A percentile compares a stretch with the other conserved stretches of the same genome.
Evolutionary conservation across 2,888 invertebrate genomes (phyloP).

Genomic region (Brenthis daphne): DNA sequence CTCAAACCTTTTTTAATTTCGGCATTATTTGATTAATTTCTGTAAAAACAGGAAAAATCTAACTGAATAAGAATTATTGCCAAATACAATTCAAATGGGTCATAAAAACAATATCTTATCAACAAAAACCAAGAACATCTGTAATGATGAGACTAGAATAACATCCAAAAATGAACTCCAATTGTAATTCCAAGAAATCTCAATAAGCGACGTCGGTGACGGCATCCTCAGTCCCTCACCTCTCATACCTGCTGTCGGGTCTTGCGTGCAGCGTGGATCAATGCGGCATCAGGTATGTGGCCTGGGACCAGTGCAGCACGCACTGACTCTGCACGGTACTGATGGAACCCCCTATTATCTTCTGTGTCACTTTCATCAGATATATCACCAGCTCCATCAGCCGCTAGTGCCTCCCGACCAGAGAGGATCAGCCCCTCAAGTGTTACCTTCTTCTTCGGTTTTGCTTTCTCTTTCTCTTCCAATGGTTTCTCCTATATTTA

Average conservation of each 20-base stretch:
- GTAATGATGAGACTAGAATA: neutral
- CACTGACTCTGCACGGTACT: slow-evolving; percentile 85
- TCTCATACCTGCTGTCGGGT: slow-evolving; percentile 93
- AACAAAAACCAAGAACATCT: no score
- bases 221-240: slow-evolving; percentile 86
- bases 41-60: no score
- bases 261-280: slow-evolving; percentile 98
- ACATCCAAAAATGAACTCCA: neutral
- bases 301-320: slow-evolving; percentile 91
- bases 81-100: no score
- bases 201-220: slow-evolving; percentile 37
- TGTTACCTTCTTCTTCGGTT: slow-evolving; percentile 66
- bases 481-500: slow-evolving; percentile 52
- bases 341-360: slow-evolving; percentile 71
- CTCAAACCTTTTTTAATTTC: no score
- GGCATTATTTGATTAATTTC: no score
- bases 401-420: slow-evolving; percentile 92
- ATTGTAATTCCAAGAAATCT: neutral
- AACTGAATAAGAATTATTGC: no score
- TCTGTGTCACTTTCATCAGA: slow-evolving; percentile 82
- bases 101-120: no score
- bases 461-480: slow-evolving; percentile 49
- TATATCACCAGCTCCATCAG: slow-evolving; percentile 86
- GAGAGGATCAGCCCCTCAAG: slow-evolving; percentile 86
- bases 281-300: slow-evolving; percentile 97